Conservation (phyloP, 1,140 invertebrate genomes). For the Papilio xuthus region DNA sequence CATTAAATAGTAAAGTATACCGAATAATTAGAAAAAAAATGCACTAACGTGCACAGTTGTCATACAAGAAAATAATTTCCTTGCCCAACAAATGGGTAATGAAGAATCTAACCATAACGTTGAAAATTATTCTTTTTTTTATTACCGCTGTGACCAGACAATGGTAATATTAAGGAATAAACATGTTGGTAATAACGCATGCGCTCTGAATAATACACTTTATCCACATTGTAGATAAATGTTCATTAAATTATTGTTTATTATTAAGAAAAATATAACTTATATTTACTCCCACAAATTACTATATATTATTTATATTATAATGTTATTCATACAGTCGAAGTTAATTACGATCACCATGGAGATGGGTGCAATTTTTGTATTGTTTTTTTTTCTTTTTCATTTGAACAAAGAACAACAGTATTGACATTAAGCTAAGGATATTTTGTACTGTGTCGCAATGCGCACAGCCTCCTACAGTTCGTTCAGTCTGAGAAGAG, state of each 20-base stretch:
- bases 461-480: constrained; percentile 76
- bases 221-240: constrained; percentile 56
- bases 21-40: too few relatives aligned
- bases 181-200: background rate
- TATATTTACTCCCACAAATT: too few relatives aligned
- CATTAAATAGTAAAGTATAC: too few relatives aligned
- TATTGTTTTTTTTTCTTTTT: constrained; percentile 13
- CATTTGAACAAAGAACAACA: constrained; percentile 6
- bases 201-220: constrained; percentile 1
- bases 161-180: background rate
- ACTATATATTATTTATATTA: too few relatives aligned
- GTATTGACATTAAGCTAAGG: constrained; percentile 34
- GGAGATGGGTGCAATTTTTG: background rate
- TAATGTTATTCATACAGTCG: background rate
- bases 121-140: too few relatives aligned
- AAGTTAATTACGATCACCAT: background rate
- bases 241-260: constrained; percentile 54
- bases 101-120: too few relatives aligned
- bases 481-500: constrained; percentile 72
- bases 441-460: constrained; percentile 68
- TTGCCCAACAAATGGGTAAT: too few relatives aligned
- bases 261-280: too few relatives aligned
- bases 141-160: background rate
- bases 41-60: too few relatives aligned
- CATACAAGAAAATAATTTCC: too few relatives aligned